Percentiles rank a stretch among this genome's conserved stretches.
These are phyloP conservation scores for Porites australiensis DNA, from an alignment of 64 coral and sea anemone genomes.

Conservation along the genomic window DNA sequence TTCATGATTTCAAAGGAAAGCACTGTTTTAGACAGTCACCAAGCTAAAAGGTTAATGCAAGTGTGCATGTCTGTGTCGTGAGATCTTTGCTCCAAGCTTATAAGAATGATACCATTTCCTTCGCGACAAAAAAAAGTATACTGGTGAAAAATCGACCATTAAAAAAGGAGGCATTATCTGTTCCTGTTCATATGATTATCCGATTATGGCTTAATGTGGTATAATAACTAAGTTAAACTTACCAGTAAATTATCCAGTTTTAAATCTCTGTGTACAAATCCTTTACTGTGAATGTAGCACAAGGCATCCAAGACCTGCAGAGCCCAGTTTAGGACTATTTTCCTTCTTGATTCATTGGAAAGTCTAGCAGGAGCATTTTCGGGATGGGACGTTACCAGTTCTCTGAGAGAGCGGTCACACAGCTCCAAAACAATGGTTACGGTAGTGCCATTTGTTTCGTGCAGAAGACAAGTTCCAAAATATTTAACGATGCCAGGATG, in stretches of 20 bases:
- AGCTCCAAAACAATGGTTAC: slow-evolving; percentile 17
- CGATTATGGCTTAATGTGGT: no score
- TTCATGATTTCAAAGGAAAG: no score
- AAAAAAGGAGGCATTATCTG: no score
- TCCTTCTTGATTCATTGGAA: background rate
- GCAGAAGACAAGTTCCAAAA: slow-evolving; percentile 12
- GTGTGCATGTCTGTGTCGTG: no score
- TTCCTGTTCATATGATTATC: no score
- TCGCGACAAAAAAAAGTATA: no score
- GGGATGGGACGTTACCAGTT: background rate
- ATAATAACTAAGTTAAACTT: background rate
- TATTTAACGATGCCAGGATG: slow-evolving; percentile 30
- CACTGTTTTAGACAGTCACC: no score
- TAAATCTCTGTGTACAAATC: slow-evolving; percentile 29
- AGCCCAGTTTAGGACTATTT: background rate
- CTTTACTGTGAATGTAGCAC: background rate
- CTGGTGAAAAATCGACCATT: no score
- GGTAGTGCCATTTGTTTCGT: background rate
- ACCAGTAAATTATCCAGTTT: slow-evolving; percentile 27
- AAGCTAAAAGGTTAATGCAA: no score
- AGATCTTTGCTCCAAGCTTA: no score
- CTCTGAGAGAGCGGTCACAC: background rate
- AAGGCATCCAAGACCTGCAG: background rate
- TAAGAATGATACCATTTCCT: no score
- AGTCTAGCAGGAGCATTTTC: background rate